Percentiles rank a stretch among this genome's conserved stretches.
Conservation (phyloP, 2,113 vertebrate genomes). For the Crotalus tigris region DNA sequence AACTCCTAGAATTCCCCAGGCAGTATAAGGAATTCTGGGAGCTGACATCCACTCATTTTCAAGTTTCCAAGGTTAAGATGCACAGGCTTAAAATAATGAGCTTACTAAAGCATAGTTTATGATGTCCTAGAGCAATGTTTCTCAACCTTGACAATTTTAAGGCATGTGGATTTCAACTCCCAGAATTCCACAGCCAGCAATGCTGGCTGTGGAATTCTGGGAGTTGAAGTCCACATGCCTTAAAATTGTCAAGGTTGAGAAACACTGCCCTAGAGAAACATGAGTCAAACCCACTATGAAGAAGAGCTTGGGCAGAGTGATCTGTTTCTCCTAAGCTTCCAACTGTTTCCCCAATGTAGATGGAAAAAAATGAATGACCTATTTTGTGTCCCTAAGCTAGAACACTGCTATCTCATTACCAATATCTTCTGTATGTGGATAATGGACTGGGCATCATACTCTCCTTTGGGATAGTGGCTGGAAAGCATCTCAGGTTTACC, state of each 20-base stretch:
- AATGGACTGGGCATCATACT: neutral
- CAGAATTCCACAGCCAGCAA: no score
- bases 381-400: neutral
- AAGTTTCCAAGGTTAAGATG: neutral
- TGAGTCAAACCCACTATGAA: neutral
- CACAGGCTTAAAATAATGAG: neutral
- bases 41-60: neutral
- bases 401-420: neutral
- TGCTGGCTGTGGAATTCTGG: no score
- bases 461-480: neutral
- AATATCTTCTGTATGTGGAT: neutral
- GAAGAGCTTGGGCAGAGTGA: neutral
- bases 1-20: neutral
- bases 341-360: neutral
- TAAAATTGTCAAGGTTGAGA: no score
- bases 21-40: neutral
- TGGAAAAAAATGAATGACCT: neutral
- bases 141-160: no score
- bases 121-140: neutral
- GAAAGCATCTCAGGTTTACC: neutral
- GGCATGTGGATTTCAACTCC: no score
- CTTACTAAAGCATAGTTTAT: neutral
- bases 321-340: neutral
- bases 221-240: no score
- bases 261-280: neutral